Percentiles rank a stretch among this genome's conserved stretches.
Evolutionary conservation across 2,888 invertebrate species (phyloP).

Genomic region (Thymelicus sylvestris): DNA sequence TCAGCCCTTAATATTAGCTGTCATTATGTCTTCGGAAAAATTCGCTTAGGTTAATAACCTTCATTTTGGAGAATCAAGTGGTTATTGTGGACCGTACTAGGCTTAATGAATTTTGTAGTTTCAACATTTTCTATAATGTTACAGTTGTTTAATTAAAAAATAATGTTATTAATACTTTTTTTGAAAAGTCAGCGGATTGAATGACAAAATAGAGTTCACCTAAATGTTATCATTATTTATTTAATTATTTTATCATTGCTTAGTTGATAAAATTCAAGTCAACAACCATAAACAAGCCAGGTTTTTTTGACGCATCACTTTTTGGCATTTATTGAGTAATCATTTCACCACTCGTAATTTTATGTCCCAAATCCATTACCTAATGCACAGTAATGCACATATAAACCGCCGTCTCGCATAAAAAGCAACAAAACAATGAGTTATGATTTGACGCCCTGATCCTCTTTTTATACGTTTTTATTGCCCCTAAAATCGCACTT

Average conservation of each 20-base stretch:
- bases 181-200: too few species aligned
- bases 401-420: conserved; percentile 49
- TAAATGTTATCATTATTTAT: too few species aligned
- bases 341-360: conserved; percentile 29
- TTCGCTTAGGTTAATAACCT: neutral
- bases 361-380: conserved; percentile 70
- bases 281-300: too few species aligned
- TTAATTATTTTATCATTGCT: too few species aligned
- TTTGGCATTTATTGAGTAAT: neutral
- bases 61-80: neutral
- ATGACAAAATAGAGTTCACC: too few species aligned
- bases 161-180: too few species aligned
- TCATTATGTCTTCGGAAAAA: neutral
- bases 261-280: too few species aligned
- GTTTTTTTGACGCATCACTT: too few species aligned
- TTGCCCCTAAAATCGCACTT: conserved; percentile 68
- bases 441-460: conserved; percentile 72
- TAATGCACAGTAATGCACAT: conserved; percentile 70
- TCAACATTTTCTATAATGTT: too few species aligned
- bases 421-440: conserved; percentile 74
- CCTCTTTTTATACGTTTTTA: conserved; percentile 75
- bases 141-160: too few species aligned
- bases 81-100: neutral
- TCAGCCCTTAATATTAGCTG: neutral
- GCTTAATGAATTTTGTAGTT: too few species aligned